These are phyloP conservation scores for Dicaeum eximium DNA, from an alignment of 2,113 vertebrate genomes.

Conservation along the genomic window DNA sequence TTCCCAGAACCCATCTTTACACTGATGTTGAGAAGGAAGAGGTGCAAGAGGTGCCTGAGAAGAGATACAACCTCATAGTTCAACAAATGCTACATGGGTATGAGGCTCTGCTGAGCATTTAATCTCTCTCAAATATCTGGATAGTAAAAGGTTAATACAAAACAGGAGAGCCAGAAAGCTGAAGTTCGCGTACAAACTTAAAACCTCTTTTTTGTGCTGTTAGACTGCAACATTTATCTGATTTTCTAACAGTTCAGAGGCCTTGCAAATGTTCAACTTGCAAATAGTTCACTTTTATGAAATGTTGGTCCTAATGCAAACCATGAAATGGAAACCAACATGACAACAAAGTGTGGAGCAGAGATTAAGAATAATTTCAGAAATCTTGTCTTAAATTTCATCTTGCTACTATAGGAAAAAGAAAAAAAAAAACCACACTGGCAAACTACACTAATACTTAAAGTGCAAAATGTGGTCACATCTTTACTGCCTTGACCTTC, in stretches of 20 bases:
- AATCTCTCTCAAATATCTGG: not conserved
- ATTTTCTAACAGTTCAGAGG: not conserved
- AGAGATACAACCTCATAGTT: not conserved
- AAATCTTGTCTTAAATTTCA: not conserved
- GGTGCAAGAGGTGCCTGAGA: not conserved
- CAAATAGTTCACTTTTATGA: not conserved
- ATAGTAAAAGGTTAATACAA: not conserved
- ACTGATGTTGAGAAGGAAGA: not conserved
- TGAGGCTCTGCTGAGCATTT: not conserved
- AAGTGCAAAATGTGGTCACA: not conserved
- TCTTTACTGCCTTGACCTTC: not conserved
- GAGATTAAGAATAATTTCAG: not conserved
- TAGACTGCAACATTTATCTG: not conserved
- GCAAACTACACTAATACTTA: not conserved
- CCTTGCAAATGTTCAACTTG: not conserved
- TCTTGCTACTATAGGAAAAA: rapidly evolving
- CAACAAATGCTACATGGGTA: rapidly evolving
- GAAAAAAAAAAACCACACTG: not conserved
- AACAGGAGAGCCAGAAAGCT: not conserved
- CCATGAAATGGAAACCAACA: not conserved
- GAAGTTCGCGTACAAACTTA: not conserved
- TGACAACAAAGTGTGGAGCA: rapidly evolving
- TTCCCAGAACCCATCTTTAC: not conserved
- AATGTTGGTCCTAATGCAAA: not conserved
- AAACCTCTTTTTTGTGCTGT: not conserved